phyloP scores from a whole-genome alignment of 2,797 vertebrate genomes.

The Hypotaenidia okinawae region DNA sequence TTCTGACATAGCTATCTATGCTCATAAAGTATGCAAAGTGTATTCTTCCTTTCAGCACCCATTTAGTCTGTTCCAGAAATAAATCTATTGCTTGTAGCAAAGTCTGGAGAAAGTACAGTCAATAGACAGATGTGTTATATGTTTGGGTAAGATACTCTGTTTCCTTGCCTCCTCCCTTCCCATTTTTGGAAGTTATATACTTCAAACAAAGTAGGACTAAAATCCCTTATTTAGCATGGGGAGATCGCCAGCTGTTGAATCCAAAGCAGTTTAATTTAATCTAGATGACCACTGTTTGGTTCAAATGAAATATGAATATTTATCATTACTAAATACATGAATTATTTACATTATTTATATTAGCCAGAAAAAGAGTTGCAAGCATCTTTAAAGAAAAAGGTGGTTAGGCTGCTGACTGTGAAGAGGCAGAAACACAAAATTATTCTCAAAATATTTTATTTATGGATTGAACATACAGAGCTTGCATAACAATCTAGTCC shows the following conservation, averaged over 20 bases:
- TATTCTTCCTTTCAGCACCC: conserved; percentile 56
- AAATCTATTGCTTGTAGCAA: conserved; percentile 38
- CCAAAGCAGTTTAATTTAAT: conserved; percentile 58
- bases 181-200: conserved; percentile 4
- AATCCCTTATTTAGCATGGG: conserved; percentile 50
- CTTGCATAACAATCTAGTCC: neutral
- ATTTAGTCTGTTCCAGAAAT: conserved; percentile 29
- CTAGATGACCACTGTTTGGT: conserved; percentile 46
- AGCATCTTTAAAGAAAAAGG: conserved; percentile 40
- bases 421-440: neutral
- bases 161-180: neutral
- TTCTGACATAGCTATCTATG: conserved; percentile 36
- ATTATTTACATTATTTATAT: conserved; percentile 68
- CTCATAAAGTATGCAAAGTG: conserved; percentile 51
- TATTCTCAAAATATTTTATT: conserved; percentile 6
- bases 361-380: conserved; percentile 46
- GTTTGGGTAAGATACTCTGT: neutral
- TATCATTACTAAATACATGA: conserved; percentile 56
- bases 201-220: conserved; percentile 45
- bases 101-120: conserved; percentile 27
- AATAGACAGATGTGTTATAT: conserved; percentile 31
- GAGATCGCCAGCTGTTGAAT: conserved; percentile 64
- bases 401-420: neutral
- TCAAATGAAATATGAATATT: conserved; percentile 72
- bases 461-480: neutral